phyloP scores from a whole-genome alignment of 2,113 vertebrate genomes.

The Rhadina sibilatrix region DNA sequence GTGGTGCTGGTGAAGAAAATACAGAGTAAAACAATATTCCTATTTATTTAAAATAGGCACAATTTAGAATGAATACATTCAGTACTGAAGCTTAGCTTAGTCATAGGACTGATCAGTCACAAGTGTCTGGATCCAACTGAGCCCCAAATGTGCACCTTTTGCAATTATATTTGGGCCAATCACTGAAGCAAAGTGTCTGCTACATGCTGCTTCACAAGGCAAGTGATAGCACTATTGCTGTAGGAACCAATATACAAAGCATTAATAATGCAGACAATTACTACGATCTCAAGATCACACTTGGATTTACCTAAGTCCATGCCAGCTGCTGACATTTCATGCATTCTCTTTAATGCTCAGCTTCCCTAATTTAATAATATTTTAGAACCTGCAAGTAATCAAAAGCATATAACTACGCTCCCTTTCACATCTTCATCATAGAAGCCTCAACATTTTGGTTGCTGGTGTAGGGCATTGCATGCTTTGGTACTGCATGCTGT shows the following conservation, averaged over 20 bases:
- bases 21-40: not conserved
- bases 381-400: not conserved
- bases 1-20: not conserved
- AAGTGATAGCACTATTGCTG: not conserved
- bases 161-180: not conserved
- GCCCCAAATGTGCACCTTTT: not conserved
- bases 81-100: not conserved
- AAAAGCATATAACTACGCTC: not conserved
- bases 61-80: not conserved
- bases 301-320: not conserved
- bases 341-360: not conserved
- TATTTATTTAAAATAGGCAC: not conserved
- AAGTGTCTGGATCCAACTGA: not conserved
- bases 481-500: not conserved
- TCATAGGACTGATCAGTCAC: not conserved
- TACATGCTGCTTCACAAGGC: not conserved
- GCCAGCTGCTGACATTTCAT: not conserved
- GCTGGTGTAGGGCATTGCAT: not conserved
- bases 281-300: not conserved
- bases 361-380: not conserved
- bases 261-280: not conserved
- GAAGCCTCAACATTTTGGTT: not conserved
- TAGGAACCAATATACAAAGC: not conserved
- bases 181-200: not conserved
- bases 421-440: not conserved